phyloP scores from a whole-genome alignment of 2,888 invertebrate species.

The Anthoptus insignis region DNA sequence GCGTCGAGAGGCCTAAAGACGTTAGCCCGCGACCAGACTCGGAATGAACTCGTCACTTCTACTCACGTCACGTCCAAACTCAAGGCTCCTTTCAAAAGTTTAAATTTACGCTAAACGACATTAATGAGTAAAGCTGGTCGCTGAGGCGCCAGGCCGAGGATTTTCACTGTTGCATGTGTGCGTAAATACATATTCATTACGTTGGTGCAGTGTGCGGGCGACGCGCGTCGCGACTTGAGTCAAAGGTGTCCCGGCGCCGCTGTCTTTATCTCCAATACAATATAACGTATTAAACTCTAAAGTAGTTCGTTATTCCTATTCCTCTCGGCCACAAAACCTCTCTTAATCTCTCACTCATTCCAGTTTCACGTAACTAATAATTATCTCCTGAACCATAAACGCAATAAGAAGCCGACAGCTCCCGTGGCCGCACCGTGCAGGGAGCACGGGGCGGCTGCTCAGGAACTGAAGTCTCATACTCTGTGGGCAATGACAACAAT shows the following conservation, averaged over 20 bases:
- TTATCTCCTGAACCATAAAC: not conserved
- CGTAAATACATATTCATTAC: slow-evolving; percentile 71
- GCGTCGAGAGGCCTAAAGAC: slow-evolving; percentile 69
- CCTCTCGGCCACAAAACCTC: not conserved
- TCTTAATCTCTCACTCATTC: not conserved
- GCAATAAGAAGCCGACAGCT: not conserved
- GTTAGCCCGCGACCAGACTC: slow-evolving; percentile 67
- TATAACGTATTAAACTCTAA: slow-evolving; percentile 21
- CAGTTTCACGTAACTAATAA: not conserved
- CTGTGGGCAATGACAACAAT: too few species aligned
- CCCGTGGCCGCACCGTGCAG: too few species aligned
- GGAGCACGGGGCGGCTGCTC: too few species aligned
- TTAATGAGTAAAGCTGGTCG: slow-evolving; percentile 70
- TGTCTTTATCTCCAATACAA: slow-evolving; percentile 51
- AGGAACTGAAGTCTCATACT: too few species aligned
- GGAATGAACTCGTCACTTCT: slow-evolving; percentile 55
- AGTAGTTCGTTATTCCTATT: not conserved
- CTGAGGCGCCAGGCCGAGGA: slow-evolving; percentile 59
- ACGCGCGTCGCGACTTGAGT: slow-evolving; percentile 64
- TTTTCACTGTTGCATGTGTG: slow-evolving; percentile 58
- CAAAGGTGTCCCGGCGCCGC: slow-evolving; percentile 71
- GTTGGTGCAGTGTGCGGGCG: slow-evolving; percentile 56
- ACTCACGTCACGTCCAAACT: slow-evolving; percentile 71
- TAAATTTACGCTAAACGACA: slow-evolving; percentile 76
- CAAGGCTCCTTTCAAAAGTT: slow-evolving; percentile 77